phyloP scores from a whole-genome alignment of 1,140 invertebrate genomes.

The Potamilus streckersoni region DNA sequence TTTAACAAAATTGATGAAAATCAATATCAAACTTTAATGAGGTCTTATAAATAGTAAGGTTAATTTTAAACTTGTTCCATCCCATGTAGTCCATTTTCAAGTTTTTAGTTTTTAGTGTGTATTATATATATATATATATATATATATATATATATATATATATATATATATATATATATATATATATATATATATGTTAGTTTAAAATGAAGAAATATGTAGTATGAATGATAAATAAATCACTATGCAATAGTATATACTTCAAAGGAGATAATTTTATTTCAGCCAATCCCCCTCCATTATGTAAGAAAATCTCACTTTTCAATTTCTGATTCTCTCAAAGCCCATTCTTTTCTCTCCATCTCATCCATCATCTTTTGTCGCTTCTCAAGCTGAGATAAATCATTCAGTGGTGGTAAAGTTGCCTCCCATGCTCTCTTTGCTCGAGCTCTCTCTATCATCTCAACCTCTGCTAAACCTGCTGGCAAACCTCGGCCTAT shows the following conservation, averaged over 20 bases:
- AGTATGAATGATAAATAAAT: constrained; percentile 1
- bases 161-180: too few species aligned
- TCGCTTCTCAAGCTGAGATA: constrained; percentile 70
- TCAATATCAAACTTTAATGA: too few species aligned
- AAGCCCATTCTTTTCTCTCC: constrained; percentile 76
- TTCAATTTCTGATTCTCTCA: constrained; percentile 74
- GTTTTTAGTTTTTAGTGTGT: too few species aligned
- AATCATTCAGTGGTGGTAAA: constrained; percentile 70
- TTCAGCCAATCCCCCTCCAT: neutral
- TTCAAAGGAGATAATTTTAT: neutral
- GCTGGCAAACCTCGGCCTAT: constrained; percentile 74
- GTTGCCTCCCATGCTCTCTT: constrained; percentile 72
- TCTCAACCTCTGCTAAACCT: constrained; percentile 74
- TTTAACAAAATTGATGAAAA: too few species aligned
- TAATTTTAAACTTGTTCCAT: too few species aligned
- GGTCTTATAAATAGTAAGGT: too few species aligned
- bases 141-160: too few species aligned
- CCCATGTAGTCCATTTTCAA: too few species aligned
- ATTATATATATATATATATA: too few species aligned
- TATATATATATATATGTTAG: too few species aligned
- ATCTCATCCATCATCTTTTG: constrained; percentile 74
- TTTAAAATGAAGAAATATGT: too few species aligned
- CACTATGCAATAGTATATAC: neutral
- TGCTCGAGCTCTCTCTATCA: constrained; percentile 74
- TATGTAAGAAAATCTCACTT: constrained; percentile 44